These are phyloP conservation scores for Lordiphosa andalusiaca DNA, from an alignment of 2,888 invertebrate species.

Conservation along the genomic window DNA sequence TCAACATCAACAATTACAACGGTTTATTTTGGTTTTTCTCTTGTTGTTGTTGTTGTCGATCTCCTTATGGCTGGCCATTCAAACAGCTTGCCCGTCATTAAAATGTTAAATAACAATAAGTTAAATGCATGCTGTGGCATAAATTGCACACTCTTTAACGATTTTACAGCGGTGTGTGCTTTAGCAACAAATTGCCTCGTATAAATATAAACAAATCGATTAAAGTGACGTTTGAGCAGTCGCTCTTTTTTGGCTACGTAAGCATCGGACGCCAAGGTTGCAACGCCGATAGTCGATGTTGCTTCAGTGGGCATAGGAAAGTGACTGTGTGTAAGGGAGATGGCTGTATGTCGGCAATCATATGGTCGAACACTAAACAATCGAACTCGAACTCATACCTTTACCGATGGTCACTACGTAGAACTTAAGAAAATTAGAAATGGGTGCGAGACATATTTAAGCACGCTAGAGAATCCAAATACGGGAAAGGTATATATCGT, in stretches of 20 bases:
- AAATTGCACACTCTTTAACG: slow-evolving; percentile 28
- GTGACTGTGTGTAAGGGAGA: too few species aligned
- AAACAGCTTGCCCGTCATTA: slow-evolving; percentile 17
- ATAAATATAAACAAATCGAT: slow-evolving; percentile 61
- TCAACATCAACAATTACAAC: slow-evolving; percentile 64
- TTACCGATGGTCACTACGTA: slow-evolving; percentile 2
- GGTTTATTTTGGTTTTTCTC: slow-evolving; percentile 18
- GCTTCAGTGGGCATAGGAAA: too few species aligned
- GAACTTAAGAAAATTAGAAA: not conserved
- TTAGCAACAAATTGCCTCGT: slow-evolving; percentile 32
- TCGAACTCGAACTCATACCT: too few species aligned
- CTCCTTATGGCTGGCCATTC: slow-evolving; percentile 27
- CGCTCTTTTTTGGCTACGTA: too few species aligned
- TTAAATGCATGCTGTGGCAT: slow-evolving; percentile 39
- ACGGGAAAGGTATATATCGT: too few species aligned
- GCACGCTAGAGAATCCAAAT: too few species aligned
- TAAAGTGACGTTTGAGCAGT: slow-evolving; percentile 5
- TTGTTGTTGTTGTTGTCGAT: slow-evolving; percentile 2
- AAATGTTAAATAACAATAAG: not conserved
- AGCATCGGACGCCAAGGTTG: slow-evolving; percentile 1
- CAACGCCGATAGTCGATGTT: too few species aligned
- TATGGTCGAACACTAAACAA: too few species aligned
- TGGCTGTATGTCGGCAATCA: too few species aligned
- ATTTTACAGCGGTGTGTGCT: slow-evolving; percentile 2
- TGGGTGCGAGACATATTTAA: not conserved